Percentiles rank a stretch among this genome's conserved stretches.
Conservation (phyloP, 2,797 vertebrate species). For the Sardinella longiceps region DNA sequence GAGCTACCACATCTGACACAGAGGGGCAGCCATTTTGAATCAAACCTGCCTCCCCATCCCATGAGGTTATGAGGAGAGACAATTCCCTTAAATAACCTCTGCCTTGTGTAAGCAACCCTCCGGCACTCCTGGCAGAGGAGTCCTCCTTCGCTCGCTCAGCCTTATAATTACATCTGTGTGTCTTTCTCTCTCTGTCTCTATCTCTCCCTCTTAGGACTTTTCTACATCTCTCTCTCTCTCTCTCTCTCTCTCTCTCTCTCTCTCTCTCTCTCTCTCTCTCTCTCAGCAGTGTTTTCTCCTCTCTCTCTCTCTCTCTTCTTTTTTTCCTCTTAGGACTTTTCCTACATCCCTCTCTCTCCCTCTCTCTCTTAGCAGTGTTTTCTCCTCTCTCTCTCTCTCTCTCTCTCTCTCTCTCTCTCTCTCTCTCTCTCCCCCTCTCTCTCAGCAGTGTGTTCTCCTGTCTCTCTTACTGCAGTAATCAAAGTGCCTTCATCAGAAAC, state of each 20-base stretch:
- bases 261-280: background rate
- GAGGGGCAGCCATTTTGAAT: background rate
- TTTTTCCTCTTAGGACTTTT: too few relatives aligned
- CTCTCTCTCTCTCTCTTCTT: background rate
- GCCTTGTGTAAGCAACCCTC: background rate
- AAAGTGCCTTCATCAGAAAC: conserved; percentile 10
- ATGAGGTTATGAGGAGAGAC: background rate
- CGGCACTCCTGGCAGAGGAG: background rate
- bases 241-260: background rate
- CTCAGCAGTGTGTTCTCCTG: background rate
- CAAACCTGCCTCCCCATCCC: background rate
- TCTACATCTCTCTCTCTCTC: too few relatives aligned
- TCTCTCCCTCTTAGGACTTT: too few relatives aligned
- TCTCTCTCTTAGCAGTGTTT: background rate
- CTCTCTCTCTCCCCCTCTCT: background rate
- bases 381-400: too few relatives aligned
- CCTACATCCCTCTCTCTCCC: background rate
- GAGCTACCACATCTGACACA: background rate
- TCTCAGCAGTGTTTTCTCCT: background rate
- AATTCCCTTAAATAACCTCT: background rate
- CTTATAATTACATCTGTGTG: background rate
- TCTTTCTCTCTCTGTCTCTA: background rate
- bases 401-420: background rate
- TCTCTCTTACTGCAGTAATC: background rate
- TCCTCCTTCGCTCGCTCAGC: background rate